Percentiles rank a stretch among this genome's conserved stretches.
Conservation (phyloP, 2,113 vertebrate species). For the Gavia stellata region DNA sequence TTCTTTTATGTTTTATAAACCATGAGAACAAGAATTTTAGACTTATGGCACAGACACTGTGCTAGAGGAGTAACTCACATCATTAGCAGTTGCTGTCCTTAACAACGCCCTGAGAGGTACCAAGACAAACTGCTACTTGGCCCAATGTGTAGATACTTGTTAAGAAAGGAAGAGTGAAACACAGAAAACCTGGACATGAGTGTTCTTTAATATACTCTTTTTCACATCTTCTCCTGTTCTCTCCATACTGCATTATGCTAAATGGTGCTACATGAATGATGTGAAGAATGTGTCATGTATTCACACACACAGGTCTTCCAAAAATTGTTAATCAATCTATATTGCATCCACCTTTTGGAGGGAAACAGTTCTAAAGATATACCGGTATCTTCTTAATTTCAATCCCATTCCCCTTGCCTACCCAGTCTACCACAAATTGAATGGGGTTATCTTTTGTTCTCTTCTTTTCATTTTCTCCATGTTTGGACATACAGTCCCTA, state of each 20-base stretch:
- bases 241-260: background rate
- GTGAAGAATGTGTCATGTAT: background rate
- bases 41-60: background rate
- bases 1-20: background rate
- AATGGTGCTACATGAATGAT: background rate
- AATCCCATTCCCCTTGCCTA: background rate
- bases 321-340: background rate
- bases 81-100: background rate
- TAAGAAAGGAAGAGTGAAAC: background rate
- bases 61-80: background rate
- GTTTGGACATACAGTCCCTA: background rate
- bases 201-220: background rate
- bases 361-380: background rate
- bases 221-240: background rate
- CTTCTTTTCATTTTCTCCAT: background rate
- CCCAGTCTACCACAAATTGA: background rate
- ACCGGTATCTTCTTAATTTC: background rate
- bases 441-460: background rate
- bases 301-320: background rate
- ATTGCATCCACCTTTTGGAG: rapidly evolving
- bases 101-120: background rate
- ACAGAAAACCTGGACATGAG: background rate
- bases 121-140: background rate
- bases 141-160: background rate
- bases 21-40: background rate